Conservation (phyloP, 2,113 vertebrate species). For the Austrofundulus limnaeus region DNA sequence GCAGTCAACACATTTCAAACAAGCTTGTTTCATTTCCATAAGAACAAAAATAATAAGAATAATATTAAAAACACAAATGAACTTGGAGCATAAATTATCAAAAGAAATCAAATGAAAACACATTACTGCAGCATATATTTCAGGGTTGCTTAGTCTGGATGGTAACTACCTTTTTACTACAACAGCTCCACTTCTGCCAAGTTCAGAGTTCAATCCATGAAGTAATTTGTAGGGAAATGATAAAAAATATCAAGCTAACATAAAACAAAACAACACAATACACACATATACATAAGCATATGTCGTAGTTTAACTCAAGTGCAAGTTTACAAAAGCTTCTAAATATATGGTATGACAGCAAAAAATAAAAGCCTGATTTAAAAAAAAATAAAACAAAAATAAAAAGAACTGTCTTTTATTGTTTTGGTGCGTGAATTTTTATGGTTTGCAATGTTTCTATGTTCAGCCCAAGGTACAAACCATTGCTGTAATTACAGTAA, state of each 20-base stretch:
- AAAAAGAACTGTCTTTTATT: conserved; percentile 35
- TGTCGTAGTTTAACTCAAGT: conserved; percentile 70
- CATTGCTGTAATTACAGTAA: conserved; percentile 43
- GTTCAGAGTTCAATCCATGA: conserved; percentile 65
- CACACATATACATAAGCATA: conserved; percentile 72
- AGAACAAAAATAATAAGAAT: conserved; percentile 68
- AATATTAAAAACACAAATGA: conserved; percentile 76
- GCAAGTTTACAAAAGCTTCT: conserved; percentile 73
- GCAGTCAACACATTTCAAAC: conserved; percentile 83
- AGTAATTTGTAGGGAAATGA: conserved; percentile 58
- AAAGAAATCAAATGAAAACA: conserved; percentile 71
- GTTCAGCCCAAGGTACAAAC: conserved; percentile 22
- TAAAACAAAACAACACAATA: conserved; percentile 66
- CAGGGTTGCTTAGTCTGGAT: conserved; percentile 83
- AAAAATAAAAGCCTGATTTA: conserved; percentile 63
- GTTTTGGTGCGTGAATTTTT: conserved; percentile 38
- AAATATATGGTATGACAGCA: conserved; percentile 71
- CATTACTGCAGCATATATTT: conserved; percentile 83
- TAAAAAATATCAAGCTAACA: conserved; percentile 65
- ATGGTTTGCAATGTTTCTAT: conserved; percentile 13
- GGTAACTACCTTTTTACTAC: conserved; percentile 80
- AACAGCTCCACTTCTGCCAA: conserved; percentile 80
- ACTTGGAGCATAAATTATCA: conserved; percentile 80
- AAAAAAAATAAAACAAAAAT: conserved; percentile 10
- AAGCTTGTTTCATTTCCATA: conserved; percentile 71